Percentiles rank a stretch among this genome's conserved stretches.
Evolutionary conservation across 30 jellyfish, hydroid and myxozoan genomes (phyloP).

Genomic region (Rhopilema esculentum): DNA sequence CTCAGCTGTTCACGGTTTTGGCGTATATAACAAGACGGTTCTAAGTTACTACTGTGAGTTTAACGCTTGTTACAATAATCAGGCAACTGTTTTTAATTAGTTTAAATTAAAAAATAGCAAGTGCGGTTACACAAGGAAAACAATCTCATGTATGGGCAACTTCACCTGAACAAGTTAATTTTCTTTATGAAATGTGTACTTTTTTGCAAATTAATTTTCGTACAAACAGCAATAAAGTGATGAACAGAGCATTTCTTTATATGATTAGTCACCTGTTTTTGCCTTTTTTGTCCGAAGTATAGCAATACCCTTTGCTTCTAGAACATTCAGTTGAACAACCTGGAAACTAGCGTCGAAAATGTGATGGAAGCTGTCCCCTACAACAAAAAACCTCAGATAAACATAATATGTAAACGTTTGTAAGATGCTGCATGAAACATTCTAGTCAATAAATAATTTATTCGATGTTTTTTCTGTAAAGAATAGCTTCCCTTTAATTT

Average conservation of each 20-base stretch:
- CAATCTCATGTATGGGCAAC: no score
- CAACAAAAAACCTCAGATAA: not conserved
- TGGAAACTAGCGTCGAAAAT: slow-evolving; percentile 84
- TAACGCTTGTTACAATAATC: no score
- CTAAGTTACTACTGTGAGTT: no score
- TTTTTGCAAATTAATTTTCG: not conserved
- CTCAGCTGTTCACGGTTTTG: no score
- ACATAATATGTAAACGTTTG: not conserved
- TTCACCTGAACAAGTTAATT: no score
- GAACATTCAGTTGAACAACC: slow-evolving; percentile 89
- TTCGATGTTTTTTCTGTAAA: not conserved
- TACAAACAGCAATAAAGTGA: no score
- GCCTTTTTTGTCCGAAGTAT: slow-evolving; percentile 78
- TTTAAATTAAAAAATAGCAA: no score
- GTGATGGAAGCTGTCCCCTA: slow-evolving; percentile 81
- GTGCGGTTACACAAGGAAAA: no score
- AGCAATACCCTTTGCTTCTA: slow-evolving; percentile 88
- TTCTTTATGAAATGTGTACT: no score
- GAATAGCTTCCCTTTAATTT: not conserved
- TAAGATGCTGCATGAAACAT: not conserved
- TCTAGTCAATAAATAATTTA: not conserved
- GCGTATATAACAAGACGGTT: no score
- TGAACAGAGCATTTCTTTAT: not conserved
- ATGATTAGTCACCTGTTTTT: slow-evolving; percentile 37
- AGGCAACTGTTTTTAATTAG: no score